Percentiles rank a stretch among this genome's conserved stretches.
phyloP scores from a whole-genome alignment of 1,140 invertebrate genomes.

The Eubasilissa regina region DNA sequence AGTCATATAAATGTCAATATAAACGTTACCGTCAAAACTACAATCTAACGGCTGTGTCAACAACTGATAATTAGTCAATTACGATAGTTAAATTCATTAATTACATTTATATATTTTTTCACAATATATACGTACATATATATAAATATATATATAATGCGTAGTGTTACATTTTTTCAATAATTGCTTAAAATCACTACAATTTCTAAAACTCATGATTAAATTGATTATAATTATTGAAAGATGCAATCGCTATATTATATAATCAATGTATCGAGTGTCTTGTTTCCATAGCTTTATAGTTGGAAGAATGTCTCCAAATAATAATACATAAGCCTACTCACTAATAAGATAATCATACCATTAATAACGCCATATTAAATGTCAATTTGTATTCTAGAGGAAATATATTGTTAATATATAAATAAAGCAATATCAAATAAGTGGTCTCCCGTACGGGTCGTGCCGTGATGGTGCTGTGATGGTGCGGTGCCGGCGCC shows the following conservation, averaged over 20 bases:
- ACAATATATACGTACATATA: constrained; percentile 46
- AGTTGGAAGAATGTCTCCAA: no score
- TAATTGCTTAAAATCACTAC: constrained; percentile 53
- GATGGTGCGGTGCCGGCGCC: not conserved
- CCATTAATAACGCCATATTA: not conserved
- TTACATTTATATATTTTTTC: constrained; percentile 52
- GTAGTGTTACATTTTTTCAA: constrained; percentile 50
- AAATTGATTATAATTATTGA: constrained; percentile 52
- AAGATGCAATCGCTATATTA: constrained; percentile 17
- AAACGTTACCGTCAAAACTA: constrained; percentile 1
- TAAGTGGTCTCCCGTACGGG: constrained; percentile 5
- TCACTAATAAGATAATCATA: constrained; percentile 30
- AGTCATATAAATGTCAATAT: constrained; percentile 56
- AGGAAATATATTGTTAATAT: constrained; percentile 41
- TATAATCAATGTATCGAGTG: constrained; percentile 3
- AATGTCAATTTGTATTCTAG: constrained; percentile 40
- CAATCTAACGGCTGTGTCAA: constrained; percentile 63
- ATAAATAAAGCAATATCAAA: constrained; percentile 53
- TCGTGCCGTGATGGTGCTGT: not conserved
- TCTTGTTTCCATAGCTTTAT: constrained; percentile 14
- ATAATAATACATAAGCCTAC: constrained; percentile 17
- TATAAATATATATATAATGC: constrained; percentile 56
- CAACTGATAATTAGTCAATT: constrained; percentile 72
- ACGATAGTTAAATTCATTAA: constrained; percentile 73
- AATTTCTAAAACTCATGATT: constrained; percentile 54